phyloP scores from a whole-genome alignment of 2,888 invertebrate genomes.

The Phengaris alcon region DNA sequence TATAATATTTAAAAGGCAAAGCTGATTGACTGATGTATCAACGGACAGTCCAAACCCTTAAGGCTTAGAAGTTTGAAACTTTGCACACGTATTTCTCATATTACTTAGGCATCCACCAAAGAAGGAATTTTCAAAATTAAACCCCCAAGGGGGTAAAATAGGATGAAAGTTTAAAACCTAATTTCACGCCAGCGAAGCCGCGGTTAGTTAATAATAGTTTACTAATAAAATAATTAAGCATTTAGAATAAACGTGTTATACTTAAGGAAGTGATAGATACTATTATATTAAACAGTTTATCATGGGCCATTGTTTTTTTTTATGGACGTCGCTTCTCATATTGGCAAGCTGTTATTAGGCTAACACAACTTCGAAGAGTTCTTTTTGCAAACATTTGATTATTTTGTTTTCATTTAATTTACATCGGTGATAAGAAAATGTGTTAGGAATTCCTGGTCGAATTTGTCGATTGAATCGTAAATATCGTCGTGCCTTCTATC shows the following conservation, averaged over 20 bases:
- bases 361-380: conserved; percentile 11
- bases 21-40: too few relatives aligned
- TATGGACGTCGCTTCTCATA: conserved; percentile 10
- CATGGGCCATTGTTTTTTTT: conserved; percentile 15
- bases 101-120: too few relatives aligned
- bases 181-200: too few relatives aligned
- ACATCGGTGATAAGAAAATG: conserved; percentile 55
- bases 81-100: too few relatives aligned
- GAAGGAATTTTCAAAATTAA: too few relatives aligned
- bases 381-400: conserved; percentile 20
- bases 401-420: neutral
- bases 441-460: conserved; percentile 53
- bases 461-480: conserved; percentile 44
- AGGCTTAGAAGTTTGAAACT: too few relatives aligned
- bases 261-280: conserved; percentile 11
- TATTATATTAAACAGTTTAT: conserved; percentile 5
- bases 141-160: too few relatives aligned
- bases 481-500: conserved; percentile 45
- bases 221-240: neutral
- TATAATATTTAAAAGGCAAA: too few relatives aligned
- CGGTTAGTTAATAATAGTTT: too few relatives aligned
- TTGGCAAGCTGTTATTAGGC: conserved; percentile 24
- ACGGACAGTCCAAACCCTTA: too few relatives aligned
- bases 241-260: neutral
- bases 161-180: too few relatives aligned